phyloP scores from a whole-genome alignment of 2,797 vertebrate genomes.

The Microctenopoma stevenorrisi region DNA sequence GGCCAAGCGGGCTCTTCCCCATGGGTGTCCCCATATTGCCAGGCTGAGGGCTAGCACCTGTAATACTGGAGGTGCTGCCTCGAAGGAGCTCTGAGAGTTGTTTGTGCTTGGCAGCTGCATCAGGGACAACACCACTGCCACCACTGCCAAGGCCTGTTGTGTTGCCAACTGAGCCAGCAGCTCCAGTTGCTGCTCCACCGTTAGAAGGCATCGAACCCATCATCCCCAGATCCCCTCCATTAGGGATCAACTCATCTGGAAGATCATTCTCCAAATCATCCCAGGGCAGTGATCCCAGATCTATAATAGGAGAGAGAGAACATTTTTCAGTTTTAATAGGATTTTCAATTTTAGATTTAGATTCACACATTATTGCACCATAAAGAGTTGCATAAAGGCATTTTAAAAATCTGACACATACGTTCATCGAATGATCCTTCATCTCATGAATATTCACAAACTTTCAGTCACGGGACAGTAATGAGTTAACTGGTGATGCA shows the following conservation, averaged over 20 bases:
- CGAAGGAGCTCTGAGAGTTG: constrained; percentile 97
- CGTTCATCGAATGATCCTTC: background rate
- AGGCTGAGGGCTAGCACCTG: constrained; percentile 85
- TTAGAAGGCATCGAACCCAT: constrained; percentile 85
- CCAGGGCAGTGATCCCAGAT: constrained; percentile 92
- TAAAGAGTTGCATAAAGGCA: background rate
- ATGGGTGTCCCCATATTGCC: constrained; percentile 86
- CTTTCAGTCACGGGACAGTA: constrained; percentile 3
- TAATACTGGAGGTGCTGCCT: constrained; percentile 85
- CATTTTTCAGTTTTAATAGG: constrained; percentile 28
- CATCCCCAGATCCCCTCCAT: constrained; percentile 89
- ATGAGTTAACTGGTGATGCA: constrained; percentile 30
- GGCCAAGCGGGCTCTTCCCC: constrained; percentile 93
- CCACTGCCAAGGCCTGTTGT: constrained; percentile 37
- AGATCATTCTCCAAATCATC: constrained; percentile 96
- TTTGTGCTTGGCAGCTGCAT: constrained; percentile 97
- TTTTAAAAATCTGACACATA: background rate
- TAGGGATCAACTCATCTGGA: constrained; percentile 97
- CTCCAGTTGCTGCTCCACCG: constrained; percentile 69
- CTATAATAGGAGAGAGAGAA: constrained; percentile 66
- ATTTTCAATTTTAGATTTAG: background rate
- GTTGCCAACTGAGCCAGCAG: constrained; percentile 59
- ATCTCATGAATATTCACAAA: constrained; percentile 12
- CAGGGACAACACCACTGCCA: constrained; percentile 83
- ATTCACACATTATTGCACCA: background rate